Conservation (phyloP, 2,888 invertebrate species). For the Atrina japonica region DNA sequence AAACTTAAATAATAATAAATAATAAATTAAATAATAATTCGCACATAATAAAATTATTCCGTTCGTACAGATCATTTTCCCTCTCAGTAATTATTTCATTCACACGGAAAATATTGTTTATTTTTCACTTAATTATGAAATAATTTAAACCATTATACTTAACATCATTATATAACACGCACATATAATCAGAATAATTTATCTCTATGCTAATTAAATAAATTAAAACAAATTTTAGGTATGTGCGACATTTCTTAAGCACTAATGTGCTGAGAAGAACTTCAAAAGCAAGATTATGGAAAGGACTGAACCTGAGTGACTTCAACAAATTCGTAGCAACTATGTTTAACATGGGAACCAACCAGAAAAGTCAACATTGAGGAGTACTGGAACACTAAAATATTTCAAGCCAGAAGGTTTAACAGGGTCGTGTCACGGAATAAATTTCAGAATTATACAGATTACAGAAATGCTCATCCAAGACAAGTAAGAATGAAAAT, state of each 20-base stretch:
- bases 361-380: slow-evolving; percentile 2
- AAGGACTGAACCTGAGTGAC: neutral
- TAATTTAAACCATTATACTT: no score
- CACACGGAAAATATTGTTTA: no score
- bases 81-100: no score
- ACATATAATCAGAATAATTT: no score
- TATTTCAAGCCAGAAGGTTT: neutral
- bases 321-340: slow-evolving; percentile 7
- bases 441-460: neutral
- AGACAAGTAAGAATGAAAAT: slow-evolving; percentile 5
- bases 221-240: neutral
- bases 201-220: no score
- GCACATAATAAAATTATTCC: no score
- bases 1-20: no score
- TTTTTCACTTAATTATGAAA: no score
- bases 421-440: neutral
- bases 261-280: neutral
- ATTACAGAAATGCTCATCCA: slow-evolving; percentile 6
- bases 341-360: slow-evolving; percentile 3
- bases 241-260: neutral
- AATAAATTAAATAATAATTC: no score
- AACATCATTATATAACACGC: no score
- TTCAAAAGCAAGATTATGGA: slow-evolving; percentile 3
- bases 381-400: slow-evolving; percentile 17
- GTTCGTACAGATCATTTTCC: no score